Base-by-base conservation (phyloP, 2,888 invertebrate genomes). In the Hirtodrosophila alboralis region DNA sequence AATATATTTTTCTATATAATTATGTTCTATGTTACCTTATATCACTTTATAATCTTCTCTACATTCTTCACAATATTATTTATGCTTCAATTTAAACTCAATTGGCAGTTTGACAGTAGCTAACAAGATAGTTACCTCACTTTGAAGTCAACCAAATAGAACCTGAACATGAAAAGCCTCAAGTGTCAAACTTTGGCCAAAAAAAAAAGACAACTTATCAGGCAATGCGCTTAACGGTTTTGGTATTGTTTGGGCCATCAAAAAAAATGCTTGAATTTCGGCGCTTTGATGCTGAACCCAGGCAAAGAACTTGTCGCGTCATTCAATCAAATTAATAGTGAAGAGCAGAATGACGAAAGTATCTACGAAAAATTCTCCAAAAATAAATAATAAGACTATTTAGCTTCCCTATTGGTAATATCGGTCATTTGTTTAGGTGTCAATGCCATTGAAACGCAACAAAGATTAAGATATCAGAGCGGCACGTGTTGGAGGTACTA, bases 291-390 rank as follows among this genome's bases (percentile, higher is more conserved):
- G 64, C 57, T 65, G n/a, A n/a, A n/a, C n/a, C n/a, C 13, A 30
- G 40, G 23, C 8, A 1, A 2, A 14, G 52, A 69, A 60, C 31
- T 37, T 56, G 77, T 58, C 77, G 54, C 45, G 71, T 77, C 76
- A 77, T 72, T 45, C 68, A 64, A 77, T 72, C 65, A 75, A 77
- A 77, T 77, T 60, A 40, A 44, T 9, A 21, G 34, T 53, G 52
- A 66, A 67, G 28, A 18, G 16, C 33, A 4, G 12, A 9, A 27
- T 10, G 14, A n/a, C 1, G 23, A 13, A 47, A 18, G 30, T 27
- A 33, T 18, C 36, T 47, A 30, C n/a, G 23, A 30, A 28, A 16
- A 21, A 21, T 5, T 4, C 18, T 21, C 26, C 23, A 38, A 10
- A 33, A 28, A 41, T n/a, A 34, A 45, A 34, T 44, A 30, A 21